Evolutionary conservation across 2,888 invertebrate genomes (phyloP).

Genomic region (Drosophila peninsularis): DNA sequence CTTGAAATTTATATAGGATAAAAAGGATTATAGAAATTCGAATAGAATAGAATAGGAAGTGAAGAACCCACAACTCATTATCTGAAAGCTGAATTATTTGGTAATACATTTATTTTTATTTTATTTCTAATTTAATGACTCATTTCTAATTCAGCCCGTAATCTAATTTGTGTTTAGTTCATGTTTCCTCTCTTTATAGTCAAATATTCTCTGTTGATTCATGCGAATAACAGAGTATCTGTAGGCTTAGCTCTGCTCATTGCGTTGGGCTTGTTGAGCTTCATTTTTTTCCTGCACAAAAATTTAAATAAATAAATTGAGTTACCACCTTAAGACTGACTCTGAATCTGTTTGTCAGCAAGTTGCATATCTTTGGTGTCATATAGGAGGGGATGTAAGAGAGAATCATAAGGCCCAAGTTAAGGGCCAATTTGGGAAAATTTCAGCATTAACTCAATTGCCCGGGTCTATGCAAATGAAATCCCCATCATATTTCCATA

Average conservation of each 20-base stretch:
- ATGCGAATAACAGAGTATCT: constrained; percentile 1
- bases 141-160: too few species aligned
- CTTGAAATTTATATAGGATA: too few species aligned
- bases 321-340: constrained; percentile 78
- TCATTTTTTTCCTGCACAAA: constrained; percentile 14
- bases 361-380: constrained; percentile 69
- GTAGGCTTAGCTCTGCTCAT: too few species aligned
- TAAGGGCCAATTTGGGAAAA: constrained; percentile 59
- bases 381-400: constrained; percentile 24
- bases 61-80: too few species aligned
- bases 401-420: constrained; percentile 10
- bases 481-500: constrained; percentile 44
- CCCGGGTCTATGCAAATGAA: constrained; percentile 68
- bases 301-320: constrained; percentile 84
- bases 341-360: constrained; percentile 71
- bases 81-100: too few species aligned
- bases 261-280: background rate
- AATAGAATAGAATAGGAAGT: too few species aligned
- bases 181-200: too few species aligned
- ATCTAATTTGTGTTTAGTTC: too few species aligned
- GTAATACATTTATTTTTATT: too few species aligned
- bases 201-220: background rate
- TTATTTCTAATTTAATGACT: too few species aligned
- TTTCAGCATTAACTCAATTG: constrained; percentile 75
- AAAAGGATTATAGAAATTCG: too few species aligned